Evolutionary conservation across 2,888 invertebrate genomes (phyloP), one percentile per base, ranked within the genome.

Genomic region (Gymnosoma rotundatum): DNA sequence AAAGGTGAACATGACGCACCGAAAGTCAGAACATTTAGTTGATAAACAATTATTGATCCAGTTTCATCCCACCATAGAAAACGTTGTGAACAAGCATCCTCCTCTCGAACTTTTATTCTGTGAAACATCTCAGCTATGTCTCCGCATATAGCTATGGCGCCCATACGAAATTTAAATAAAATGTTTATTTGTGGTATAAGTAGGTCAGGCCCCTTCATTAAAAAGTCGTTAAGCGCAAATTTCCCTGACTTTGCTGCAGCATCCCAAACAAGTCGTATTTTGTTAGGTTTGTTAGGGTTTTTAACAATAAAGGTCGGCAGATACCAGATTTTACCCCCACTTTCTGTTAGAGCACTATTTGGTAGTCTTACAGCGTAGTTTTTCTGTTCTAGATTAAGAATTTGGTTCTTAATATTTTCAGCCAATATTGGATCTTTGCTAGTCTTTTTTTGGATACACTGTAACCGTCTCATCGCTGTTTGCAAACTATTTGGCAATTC

Each of bases 91-190:
- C 52, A 14, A 8, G 73, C 38, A 48, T 85, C 78, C 12, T 60
- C 48, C 16, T 78, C 21, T 0, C 73, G 8, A 8, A 86, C 81
- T 3, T 48, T 56, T 9, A 81, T 83, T 12, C 74, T 38, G 14
- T 86, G 80, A 63, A 86, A 86, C 85, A 83, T 85, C 69, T 83
- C 78, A 2, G 21, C 54, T 14, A 54, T 21, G 6, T 54, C 21
- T 21, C 54, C 54, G 14, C 54, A 54, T 16, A 82, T 42, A 0
- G 78, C 83, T 5, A 72, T 45, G 0, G 45, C 50, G 0, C 76
- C 73, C 6, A 86, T 61, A 45, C 82, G 21, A 56, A 86, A 73
- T 36, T 70, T 78, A 3, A 81, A 48, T n/a, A 83, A n/a, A 38
- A 81, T 72, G 6, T 67, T 14, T 0, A 78, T 48, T 16, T 78